These are phyloP conservation scores for Samia ricini DNA, from an alignment of 1,140 invertebrate species.

Conservation along the genomic window DNA sequence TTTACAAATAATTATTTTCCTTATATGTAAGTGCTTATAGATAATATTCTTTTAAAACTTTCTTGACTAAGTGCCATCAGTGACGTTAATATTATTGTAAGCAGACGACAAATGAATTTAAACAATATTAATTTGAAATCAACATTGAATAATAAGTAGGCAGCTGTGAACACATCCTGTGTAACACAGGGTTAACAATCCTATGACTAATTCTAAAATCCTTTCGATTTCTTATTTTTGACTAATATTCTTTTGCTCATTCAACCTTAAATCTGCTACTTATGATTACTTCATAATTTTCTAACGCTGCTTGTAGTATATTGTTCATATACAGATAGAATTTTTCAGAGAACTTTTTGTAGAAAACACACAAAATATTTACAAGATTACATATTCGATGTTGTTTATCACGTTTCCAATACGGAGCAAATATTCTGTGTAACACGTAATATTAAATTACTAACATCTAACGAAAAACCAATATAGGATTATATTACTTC, in stretches of 20 bases:
- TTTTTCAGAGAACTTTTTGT: no score
- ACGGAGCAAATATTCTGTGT: background rate
- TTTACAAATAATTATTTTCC: conserved; percentile 3
- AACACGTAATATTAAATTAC: background rate
- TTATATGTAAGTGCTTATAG: no score
- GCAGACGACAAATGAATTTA: background rate
- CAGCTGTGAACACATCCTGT: background rate
- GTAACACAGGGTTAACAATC: no score
- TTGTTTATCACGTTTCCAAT: no score
- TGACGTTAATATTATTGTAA: background rate
- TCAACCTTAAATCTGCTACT: background rate
- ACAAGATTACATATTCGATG: no score
- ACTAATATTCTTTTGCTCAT: background rate
- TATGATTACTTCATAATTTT: no score
- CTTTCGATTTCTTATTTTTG: background rate
- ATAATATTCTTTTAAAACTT: background rate
- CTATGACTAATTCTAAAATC: background rate
- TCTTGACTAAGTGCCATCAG: background rate
- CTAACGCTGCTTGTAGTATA: no score
- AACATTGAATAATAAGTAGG: background rate
- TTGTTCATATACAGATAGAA: no score
- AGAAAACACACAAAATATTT: no score
- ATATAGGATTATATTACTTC: background rate
- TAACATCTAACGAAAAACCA: background rate
- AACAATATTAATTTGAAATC: background rate